A percentile compares a stretch with the other conserved stretches of the same genome.
Conservation (phyloP, 30 jellyfish, hydroid and myxozoan species). For the Clytia hemisphaerica region DNA sequence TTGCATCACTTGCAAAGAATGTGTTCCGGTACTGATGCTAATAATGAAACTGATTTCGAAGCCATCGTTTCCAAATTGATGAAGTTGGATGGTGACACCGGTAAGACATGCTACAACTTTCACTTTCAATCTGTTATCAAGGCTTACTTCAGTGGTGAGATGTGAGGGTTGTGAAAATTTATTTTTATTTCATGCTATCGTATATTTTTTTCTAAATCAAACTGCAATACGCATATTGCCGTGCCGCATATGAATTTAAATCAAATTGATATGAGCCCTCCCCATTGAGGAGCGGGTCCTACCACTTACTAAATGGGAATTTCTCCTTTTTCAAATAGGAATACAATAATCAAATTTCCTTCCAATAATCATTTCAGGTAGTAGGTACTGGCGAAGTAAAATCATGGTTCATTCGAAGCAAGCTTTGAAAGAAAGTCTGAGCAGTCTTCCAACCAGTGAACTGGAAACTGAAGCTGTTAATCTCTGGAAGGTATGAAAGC, state of each 20-base stretch:
- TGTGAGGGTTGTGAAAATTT: too few species aligned
- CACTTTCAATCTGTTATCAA: neutral
- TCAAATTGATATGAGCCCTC: too few species aligned
- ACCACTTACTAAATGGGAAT: neutral
- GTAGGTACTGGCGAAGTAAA: constrained; percentile 75
- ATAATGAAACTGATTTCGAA: constrained; percentile 74
- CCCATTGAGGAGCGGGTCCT: constrained; percentile 54
- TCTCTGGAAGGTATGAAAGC: constrained; percentile 50
- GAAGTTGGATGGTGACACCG: constrained; percentile 93
- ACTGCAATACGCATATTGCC: too few species aligned
- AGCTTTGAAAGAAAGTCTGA: constrained; percentile 38
- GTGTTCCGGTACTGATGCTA: constrained; percentile 40
- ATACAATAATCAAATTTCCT: neutral
- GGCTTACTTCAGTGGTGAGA: too few species aligned
- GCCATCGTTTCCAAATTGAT: constrained; percentile 59
- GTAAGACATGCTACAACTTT: constrained; percentile 4
- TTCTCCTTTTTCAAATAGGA: neutral
- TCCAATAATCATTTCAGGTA: constrained; percentile 17
- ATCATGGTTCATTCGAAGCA: constrained; percentile 58
- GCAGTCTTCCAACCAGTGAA: constrained; percentile 50
- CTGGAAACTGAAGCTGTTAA: constrained; percentile 59
- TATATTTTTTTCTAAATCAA: too few species aligned
- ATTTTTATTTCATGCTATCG: too few species aligned
- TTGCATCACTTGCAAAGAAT: constrained; percentile 34
- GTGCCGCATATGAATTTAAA: too few species aligned